Percentiles rank a stretch among this genome's conserved stretches.
Evolutionary conservation across 2,888 invertebrate species (phyloP).

Genomic region (Paralinhomoeus sp.): DNA sequence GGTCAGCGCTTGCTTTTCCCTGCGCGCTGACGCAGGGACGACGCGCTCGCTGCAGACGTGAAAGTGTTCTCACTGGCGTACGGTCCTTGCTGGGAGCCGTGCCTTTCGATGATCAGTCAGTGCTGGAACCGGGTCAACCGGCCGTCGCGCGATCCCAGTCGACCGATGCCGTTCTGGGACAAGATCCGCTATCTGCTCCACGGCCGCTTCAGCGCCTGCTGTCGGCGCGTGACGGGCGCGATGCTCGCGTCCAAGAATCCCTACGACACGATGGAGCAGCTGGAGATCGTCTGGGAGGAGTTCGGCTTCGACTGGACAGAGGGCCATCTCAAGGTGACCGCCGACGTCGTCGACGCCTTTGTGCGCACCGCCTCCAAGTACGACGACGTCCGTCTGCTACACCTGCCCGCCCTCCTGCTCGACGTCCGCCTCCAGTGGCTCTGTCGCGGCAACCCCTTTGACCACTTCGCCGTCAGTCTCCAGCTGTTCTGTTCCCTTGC

Average conservation of each 20-base stretch:
- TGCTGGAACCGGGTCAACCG: conserved; percentile 28
- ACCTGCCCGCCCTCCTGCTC: conserved; percentile 51
- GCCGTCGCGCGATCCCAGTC: conserved; percentile 66
- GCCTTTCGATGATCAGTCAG: conserved; percentile 40
- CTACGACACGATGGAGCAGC: conserved; percentile 93
- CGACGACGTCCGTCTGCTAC: conserved; percentile 79
- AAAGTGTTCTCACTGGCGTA: conserved; percentile 62
- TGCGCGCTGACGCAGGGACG: not conserved
- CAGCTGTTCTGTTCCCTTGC: too few relatives aligned
- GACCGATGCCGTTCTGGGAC: conserved; percentile 87
- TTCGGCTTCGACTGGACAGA: conserved; percentile 88
- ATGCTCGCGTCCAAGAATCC: conserved; percentile 83
- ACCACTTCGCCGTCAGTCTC: conserved; percentile 82
- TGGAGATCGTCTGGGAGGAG: conserved; percentile 86
- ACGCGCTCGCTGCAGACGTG: conserved; percentile 17
- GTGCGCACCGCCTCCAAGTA: conserved; percentile 94
- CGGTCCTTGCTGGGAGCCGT: conserved; percentile 98
- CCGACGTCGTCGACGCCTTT: conserved; percentile 72
- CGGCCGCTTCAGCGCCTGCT: conserved; percentile 65
- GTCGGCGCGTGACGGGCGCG: conserved; percentile 58
- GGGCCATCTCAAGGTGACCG: conserved; percentile 60
- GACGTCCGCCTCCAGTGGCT: conserved; percentile 62
- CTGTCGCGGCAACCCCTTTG: conserved; percentile 72
- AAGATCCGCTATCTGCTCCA: conserved; percentile 56
- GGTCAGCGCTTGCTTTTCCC: not conserved